Evolutionary conservation across 2,888 invertebrate genomes (phyloP).

Genomic region (Sinhomidia bicolor): DNA sequence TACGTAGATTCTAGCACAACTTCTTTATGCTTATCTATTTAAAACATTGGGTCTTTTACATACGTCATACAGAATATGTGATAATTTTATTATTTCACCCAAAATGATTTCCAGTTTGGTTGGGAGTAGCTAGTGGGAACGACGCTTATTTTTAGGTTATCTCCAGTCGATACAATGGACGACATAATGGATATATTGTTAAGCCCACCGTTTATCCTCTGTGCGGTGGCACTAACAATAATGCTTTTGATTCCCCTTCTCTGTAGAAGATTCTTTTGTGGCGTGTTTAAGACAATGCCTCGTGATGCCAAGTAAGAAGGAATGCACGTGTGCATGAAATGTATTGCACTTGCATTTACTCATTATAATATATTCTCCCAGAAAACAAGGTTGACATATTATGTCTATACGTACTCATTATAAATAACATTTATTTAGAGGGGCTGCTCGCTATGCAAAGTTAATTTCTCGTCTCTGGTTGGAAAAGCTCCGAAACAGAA

Average conservation of each 20-base stretch:
- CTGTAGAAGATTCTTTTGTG: slow-evolving; percentile 61
- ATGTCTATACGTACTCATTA: no score
- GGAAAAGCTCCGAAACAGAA: slow-evolving; percentile 87
- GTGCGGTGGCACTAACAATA: slow-evolving; percentile 39
- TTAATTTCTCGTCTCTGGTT: slow-evolving; percentile 86
- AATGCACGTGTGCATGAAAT: background rate
- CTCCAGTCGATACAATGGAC: slow-evolving; percentile 36
- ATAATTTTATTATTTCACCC: background rate
- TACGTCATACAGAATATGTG: background rate
- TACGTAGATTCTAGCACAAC: no score
- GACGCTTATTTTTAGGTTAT: slow-evolving; percentile 14
- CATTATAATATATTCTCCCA: background rate
- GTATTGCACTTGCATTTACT: background rate
- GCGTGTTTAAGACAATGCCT: slow-evolving; percentile 67
- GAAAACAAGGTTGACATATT: no score
- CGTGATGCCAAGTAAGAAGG: slow-evolving; percentile 71
- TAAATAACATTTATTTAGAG: slow-evolving; percentile 84
- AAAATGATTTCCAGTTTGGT: slow-evolving; percentile 32
- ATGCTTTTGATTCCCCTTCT: slow-evolving; percentile 54
- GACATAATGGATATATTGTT: slow-evolving; percentile 48
- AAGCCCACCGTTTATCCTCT: slow-evolving; percentile 33
- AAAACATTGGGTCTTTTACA: background rate
- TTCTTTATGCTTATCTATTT: background rate
- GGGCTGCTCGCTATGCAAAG: slow-evolving; percentile 86
- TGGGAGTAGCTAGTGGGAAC: background rate